Evolutionary conservation across 2,888 invertebrate genomes (phyloP).

Genomic region (Synergus umbraculus): DNA sequence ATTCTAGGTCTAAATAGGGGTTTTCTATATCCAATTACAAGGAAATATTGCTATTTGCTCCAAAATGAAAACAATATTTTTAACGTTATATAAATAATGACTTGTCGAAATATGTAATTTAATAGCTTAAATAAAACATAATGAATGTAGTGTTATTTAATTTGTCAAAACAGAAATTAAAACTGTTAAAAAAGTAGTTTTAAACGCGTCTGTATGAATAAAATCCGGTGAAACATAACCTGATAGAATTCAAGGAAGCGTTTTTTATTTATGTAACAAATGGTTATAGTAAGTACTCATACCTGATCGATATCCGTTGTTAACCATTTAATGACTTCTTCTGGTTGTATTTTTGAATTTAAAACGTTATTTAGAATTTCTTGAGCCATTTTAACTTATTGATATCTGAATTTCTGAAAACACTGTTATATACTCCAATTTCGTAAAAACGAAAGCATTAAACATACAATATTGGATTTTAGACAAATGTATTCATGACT

Average conservation of each 20-base stretch:
- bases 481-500: not conserved
- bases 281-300: slow-evolving; percentile 22
- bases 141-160: not conserved
- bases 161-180: not conserved
- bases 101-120: not conserved
- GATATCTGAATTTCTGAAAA: not conserved
- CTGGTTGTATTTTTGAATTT: slow-evolving; percentile 56
- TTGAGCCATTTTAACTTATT: slow-evolving; percentile 40
- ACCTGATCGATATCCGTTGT: slow-evolving; percentile 60
- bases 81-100: not conserved
- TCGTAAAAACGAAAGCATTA: not conserved
- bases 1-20: too few relatives aligned
- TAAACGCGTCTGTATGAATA: not conserved
- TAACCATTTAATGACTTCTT: slow-evolving; percentile 62
- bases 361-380: slow-evolving; percentile 59
- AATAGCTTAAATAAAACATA: too few relatives aligned
- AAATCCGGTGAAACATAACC: not conserved
- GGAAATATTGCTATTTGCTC: too few relatives aligned
- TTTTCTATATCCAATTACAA: too few relatives aligned
- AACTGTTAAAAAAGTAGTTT: not conserved
- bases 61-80: not conserved
- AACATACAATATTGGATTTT: not conserved
- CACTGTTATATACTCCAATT: not conserved
- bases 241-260: not conserved
- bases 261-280: not conserved